Base-by-base conservation (phyloP, 2,888 invertebrate species). In the Cybosia mesomella region DNA sequence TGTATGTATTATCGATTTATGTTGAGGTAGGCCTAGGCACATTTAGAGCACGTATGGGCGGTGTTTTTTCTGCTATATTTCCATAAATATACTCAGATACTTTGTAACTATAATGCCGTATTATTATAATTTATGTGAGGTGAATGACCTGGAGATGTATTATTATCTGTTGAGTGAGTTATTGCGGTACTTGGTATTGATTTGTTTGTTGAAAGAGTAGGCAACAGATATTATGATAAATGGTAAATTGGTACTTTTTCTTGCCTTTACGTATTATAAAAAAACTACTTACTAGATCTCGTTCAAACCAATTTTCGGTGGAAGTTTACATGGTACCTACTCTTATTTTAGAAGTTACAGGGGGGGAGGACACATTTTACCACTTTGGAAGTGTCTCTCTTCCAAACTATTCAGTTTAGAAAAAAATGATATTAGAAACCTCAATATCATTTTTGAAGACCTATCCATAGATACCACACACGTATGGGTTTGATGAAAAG, bases 21-120 rank as follows among this genome's bases (percentile, higher is more conserved):
- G 73, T 71, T 73, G 75, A 77, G 82, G 85, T 85, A 84, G 84
- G 86, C 84, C 83, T 82, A 77, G 75, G 58, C 64, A 68, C 75
- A 73, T 71, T 70, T 66, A 58, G 58, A 59, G 60, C 36, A 78
- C 59, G 79, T 79, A 71, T 81, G 62, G 76, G 76, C 63, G 79
- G 7, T 18, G 1, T 32, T 11, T 32, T 81, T 76, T 80, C 72
- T 74, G 58, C 36, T 55, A 28, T 67, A 75, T 28, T 66, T 64
- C 55, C 22, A 49, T 67, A 66, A 32, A 70, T n/a, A 58, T 65
- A 65, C 24, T 49, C n/a, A 55, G 55, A 54, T 49, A 57, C 39
- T 18, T 58, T n/a, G 24, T 21, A 43, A 64, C 32, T 62, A 39
- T 57, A 67, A 34, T 53, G 24, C 32, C 54, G 54, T 55, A 54